Percentiles rank a stretch among this genome's conserved stretches.
phyloP scores from a whole-genome alignment of 2,797 vertebrate genomes.

The Phalloptychus januarius region DNA sequence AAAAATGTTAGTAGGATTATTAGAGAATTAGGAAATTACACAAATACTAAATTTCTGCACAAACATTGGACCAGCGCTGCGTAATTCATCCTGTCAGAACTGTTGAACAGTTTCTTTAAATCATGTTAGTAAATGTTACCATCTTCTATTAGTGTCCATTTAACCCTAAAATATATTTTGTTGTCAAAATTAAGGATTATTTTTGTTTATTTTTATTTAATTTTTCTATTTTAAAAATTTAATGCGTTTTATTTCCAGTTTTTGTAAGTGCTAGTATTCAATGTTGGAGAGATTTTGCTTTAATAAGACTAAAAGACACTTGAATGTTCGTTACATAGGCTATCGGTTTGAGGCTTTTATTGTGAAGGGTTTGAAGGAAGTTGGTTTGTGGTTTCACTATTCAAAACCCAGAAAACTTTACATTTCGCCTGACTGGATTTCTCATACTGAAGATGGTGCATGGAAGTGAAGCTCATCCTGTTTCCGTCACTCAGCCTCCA shows the following conservation, averaged over 20 bases:
- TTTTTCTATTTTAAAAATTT: not conserved
- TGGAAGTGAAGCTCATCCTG: not conserved
- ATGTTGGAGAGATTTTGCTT: not conserved
- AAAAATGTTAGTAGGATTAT: not conserved
- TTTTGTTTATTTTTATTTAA: not conserved
- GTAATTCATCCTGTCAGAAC: not conserved
- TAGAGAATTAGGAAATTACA: not conserved
- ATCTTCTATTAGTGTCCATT: not conserved
- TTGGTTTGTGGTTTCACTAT: not conserved
- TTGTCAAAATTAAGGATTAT: not conserved
- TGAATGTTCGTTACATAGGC: not conserved
- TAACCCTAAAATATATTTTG: not conserved
- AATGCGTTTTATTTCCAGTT: not conserved
- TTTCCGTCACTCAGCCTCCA: not conserved
- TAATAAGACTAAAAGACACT: not conserved
- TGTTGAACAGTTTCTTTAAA: not conserved
- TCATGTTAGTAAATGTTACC: not conserved
- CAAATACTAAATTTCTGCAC: not conserved
- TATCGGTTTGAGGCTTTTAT: not conserved
- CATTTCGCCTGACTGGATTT: not conserved
- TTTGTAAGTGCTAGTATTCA: not conserved
- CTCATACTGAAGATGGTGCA: not conserved
- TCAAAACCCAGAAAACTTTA: not conserved
- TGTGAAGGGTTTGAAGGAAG: slow-evolving; percentile 1
- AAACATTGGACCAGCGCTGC: not conserved